Percentiles rank a stretch among this genome's conserved stretches.
These are phyloP conservation scores for Lontra canadensis DNA, from an alignment of 2,113 vertebrate genomes.

Conservation along the genomic window DNA sequence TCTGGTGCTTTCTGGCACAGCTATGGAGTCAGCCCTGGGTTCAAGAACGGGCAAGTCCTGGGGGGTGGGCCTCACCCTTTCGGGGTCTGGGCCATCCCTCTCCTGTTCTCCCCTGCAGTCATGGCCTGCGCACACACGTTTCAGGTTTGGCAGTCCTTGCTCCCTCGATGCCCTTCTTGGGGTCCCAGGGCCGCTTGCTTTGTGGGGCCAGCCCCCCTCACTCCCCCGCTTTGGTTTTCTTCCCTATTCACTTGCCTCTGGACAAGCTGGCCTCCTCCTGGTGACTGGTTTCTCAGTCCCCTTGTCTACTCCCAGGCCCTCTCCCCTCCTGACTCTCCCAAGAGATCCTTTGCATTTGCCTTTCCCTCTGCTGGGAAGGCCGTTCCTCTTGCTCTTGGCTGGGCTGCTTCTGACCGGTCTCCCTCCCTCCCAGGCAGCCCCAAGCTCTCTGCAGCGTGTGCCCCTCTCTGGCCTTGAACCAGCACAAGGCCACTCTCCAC, in stretches of 20 bases:
- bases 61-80: not conserved
- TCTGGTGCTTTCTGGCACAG: not conserved
- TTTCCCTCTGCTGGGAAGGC: not conserved
- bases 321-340: not conserved
- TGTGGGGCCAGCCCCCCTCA: not conserved
- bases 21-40: not conserved
- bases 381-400: not conserved
- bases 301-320: not conserved
- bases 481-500: not conserved
- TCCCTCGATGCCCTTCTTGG: accelerated
- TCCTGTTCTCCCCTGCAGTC: not conserved
- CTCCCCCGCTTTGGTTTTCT: not conserved
- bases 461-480: accelerated
- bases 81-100: not conserved
- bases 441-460: accelerated
- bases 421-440: not conserved
- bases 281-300: not conserved
- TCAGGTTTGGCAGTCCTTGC: not conserved
- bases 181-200: not conserved
- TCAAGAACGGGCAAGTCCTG: not conserved
- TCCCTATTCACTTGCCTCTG: not conserved
- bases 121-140: accelerated
- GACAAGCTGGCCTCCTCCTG: not conserved
- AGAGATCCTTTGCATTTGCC: not conserved
- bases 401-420: not conserved